phyloP scores from a whole-genome alignment of 1,140 invertebrate species.

The Trichoplusia ni region DNA sequence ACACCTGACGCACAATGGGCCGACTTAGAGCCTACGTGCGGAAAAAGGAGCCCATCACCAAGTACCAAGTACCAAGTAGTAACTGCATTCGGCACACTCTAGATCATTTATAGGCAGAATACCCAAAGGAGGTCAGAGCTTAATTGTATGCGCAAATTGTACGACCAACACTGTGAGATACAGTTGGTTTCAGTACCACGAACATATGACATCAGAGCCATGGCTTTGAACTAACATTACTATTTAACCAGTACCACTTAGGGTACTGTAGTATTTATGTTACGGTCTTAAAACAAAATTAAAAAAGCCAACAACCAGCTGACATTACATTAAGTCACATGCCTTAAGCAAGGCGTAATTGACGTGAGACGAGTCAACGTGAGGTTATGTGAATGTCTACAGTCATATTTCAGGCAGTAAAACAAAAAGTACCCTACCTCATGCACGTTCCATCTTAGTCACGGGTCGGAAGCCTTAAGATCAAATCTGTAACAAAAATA shows the following conservation, averaged over 20 bases:
- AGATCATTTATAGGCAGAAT: conserved; percentile 9
- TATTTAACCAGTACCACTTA: not conserved
- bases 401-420: not conserved
- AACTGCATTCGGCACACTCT: conserved; percentile 11
- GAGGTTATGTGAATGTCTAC: not conserved
- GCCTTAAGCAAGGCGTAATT: conserved; percentile 1
- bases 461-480: not conserved
- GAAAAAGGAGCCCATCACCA: no score
- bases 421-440: conserved; percentile 9
- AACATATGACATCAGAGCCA: conserved; percentile 14
- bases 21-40: no score
- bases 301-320: not conserved
- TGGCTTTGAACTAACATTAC: conserved; percentile 7
- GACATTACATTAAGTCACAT: not conserved
- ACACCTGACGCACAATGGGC: no score
- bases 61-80: not conserved
- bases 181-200: conserved; percentile 11
- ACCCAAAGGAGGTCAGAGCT: conserved; percentile 13
- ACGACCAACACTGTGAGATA: not conserved
- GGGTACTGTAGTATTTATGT: not conserved
- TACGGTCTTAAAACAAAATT: not conserved
- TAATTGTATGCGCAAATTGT: conserved; percentile 17
- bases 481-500: conserved; percentile 28
- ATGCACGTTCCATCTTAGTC: not conserved
- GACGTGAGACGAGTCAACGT: not conserved